Base-by-base conservation (phyloP, 2,113 vertebrate species). In the Montifringilla adamsi region DNA sequence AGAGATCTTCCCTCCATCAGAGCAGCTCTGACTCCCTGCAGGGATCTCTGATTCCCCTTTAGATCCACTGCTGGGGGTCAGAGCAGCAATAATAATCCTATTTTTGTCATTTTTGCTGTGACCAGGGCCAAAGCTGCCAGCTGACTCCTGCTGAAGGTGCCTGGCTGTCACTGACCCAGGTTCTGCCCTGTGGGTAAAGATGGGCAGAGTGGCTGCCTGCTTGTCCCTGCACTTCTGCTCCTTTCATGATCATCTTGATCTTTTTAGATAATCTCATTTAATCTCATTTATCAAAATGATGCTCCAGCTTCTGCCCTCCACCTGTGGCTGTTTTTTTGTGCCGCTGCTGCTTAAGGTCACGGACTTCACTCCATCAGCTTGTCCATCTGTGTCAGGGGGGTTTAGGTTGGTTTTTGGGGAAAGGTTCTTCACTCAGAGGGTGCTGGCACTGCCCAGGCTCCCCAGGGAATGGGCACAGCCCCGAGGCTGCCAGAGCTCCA, bases 381-480 rank as follows among this genome's bases (percentile, higher is more conserved):
- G 69, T 31, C 37, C 31, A 10, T 26, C 35, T 16, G 50, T 30
- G 44, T 1, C 53, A 30, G 39, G 19, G 22, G 2, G 15, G 27
- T 1, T 50, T 7, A 1, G 2, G 8, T 10, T n/a, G 69, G 62
- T 10, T n/a, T 20, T 53, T 17, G 0, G 47, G 53, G 9, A 10
- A 53, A 60, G 7, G 3, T 2, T 52, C 9, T 18, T n/a, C 19
- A 7, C 31, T 12, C 52, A 44, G 52, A 74, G 52, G 22, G 27
- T 89, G 60, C 39, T 58, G 37, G 59, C 77, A 44, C 44, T 89
- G 59, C 22, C 15, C 68, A 87, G 58, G 41, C n/a, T 78, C 15
- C 56, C 19, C 84, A 80, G 77, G 59, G 77, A 74, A 37, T 89
- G 60, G 76, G 15, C 12, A 44, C 27, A 1, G 6, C 10, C 44